phyloP scores from a whole-genome alignment of 2,797 vertebrate genomes.

The Trematomus bernacchii region DNA sequence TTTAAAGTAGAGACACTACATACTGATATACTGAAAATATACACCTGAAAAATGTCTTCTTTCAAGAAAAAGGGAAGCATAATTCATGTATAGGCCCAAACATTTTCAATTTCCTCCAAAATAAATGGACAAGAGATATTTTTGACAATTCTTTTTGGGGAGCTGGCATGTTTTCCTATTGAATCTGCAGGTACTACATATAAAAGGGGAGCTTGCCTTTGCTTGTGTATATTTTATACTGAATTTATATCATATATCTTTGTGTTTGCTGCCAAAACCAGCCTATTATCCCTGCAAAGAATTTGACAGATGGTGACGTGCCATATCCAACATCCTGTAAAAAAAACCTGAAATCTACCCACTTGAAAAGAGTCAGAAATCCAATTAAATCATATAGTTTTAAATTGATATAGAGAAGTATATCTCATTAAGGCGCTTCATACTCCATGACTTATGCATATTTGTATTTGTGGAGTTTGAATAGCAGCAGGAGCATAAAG shows the following conservation, averaged over 20 bases:
- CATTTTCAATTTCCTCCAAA: too few species aligned
- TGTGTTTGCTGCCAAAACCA: conserved; percentile 4
- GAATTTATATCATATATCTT: not conserved
- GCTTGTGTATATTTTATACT: not conserved
- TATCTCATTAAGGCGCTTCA: not conserved
- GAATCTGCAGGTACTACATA: not conserved
- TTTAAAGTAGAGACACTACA: too few species aligned
- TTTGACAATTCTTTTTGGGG: not conserved
- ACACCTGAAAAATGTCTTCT: too few species aligned
- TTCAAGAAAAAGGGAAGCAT: too few species aligned
- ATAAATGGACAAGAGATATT: too few species aligned
- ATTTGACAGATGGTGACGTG: conserved; percentile 27
- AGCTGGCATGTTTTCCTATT: not conserved
- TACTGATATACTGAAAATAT: too few species aligned
- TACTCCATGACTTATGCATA: not conserved
- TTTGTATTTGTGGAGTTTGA: not conserved
- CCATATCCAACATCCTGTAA: not conserved
- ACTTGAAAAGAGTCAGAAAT: not conserved
- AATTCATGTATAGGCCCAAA: too few species aligned
- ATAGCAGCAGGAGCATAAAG: not conserved
- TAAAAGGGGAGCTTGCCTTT: too few species aligned
- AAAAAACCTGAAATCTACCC: not conserved
- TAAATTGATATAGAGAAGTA: not conserved
- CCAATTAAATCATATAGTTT: not conserved
- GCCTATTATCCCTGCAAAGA: not conserved